Evolutionary conservation across 2,888 invertebrate genomes (phyloP).

Genomic region (Corbicula japonica): DNA sequence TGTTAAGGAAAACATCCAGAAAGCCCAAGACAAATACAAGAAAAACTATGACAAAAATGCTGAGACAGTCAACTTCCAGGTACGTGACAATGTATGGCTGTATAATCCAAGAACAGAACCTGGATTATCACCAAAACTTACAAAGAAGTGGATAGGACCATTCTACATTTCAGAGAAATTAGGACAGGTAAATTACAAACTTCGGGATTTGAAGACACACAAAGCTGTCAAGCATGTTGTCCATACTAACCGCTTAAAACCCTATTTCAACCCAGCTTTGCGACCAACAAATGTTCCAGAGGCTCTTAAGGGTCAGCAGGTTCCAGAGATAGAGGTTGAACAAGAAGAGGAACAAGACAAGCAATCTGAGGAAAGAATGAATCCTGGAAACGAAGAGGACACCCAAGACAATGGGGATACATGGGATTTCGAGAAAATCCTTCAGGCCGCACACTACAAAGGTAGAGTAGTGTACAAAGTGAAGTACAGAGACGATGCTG

Average conservation of each 20-base stretch:
- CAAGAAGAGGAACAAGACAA: not conserved
- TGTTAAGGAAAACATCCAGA: too few relatives aligned
- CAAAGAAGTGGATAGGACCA: constrained; percentile 35
- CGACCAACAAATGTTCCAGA: constrained; percentile 45
- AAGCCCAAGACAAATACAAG: constrained; percentile 41
- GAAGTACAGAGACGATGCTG: not conserved
- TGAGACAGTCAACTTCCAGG: constrained; percentile 16
- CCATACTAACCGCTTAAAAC: constrained; percentile 40
- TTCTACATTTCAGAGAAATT: constrained; percentile 15
- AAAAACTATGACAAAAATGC: constrained; percentile 33
- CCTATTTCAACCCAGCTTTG: constrained; percentile 28
- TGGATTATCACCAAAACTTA: constrained; percentile 32
- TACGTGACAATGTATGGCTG: constrained; percentile 36
- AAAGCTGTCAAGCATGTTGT: constrained; percentile 16
- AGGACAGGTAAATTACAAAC: constrained; percentile 5
- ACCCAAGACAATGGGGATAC: too few relatives aligned
- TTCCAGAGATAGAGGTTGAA: too few relatives aligned
- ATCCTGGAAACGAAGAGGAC: not conserved
- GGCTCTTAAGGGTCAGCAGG: too few relatives aligned
- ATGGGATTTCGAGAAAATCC: constrained; percentile 10
- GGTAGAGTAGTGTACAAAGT: constrained; percentile 1
- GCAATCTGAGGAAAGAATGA: not conserved
- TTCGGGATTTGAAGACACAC: constrained; percentile 15
- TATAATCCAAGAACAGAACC: constrained; percentile 15
- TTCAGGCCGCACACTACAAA: constrained; percentile 7